A percentile compares a stretch with the other conserved stretches of the same genome.
Conservation (phyloP, 1,140 invertebrate genomes). For the Nephotettix cincticeps region DNA sequence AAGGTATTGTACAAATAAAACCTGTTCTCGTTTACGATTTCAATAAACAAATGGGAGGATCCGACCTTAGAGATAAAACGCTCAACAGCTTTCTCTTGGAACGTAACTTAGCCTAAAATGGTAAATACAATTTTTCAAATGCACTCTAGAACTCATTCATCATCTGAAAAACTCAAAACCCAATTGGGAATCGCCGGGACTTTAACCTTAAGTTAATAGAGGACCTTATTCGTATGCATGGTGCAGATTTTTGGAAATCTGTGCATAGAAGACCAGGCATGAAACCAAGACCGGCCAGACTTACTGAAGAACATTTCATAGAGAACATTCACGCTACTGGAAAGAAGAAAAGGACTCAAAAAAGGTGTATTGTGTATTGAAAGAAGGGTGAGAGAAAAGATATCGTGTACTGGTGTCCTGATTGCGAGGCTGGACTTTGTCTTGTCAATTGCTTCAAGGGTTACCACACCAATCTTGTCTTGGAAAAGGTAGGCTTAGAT, state of each 20-base stretch:
- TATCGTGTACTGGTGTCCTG: constrained; percentile 7
- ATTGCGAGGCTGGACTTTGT: constrained; percentile 7
- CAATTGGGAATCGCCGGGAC: neutral
- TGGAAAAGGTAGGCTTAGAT: too few relatives aligned
- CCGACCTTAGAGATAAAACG: constrained; percentile 26
- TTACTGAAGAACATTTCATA: constrained; percentile 11
- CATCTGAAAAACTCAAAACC: constrained; percentile 10
- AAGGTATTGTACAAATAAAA: constrained; percentile 15
- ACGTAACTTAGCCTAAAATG: neutral
- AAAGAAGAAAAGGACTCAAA: neutral
- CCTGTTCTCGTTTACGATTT: constrained; percentile 24
- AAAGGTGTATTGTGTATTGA: constrained; percentile 7
- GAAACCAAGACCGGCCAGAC: neutral
- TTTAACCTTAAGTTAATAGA: neutral
- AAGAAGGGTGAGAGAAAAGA: constrained; percentile 5
- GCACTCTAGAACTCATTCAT: constrained; percentile 3
- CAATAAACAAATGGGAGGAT: constrained; percentile 26
- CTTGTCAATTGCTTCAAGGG: constrained; percentile 7
- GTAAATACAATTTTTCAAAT: constrained; percentile 9
- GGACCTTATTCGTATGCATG: neutral
- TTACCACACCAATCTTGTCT: constrained; percentile 1
- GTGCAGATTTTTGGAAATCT: neutral
- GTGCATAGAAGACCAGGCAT: neutral
- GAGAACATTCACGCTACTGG: constrained; percentile 1
- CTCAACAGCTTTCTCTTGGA: constrained; percentile 18